These are phyloP conservation scores for Zenarchopterus dispar DNA, from an alignment of 2,797 vertebrate species.

Conservation along the genomic window DNA sequence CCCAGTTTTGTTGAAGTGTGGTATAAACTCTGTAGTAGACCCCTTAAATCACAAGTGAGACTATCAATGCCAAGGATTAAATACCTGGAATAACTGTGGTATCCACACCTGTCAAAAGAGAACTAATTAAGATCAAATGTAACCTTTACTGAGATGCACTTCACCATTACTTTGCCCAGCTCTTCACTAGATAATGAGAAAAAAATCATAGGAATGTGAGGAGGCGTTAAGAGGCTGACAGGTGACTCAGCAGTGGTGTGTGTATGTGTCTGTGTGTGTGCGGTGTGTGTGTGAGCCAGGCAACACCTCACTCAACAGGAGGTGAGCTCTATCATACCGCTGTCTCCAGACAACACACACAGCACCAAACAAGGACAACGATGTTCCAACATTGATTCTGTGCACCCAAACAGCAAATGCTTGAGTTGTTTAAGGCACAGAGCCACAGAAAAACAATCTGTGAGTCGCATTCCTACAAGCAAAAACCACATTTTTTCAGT, in stretches of 20 bases:
- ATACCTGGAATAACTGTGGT: slow-evolving; percentile 5
- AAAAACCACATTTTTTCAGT: slow-evolving; percentile 52
- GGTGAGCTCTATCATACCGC: slow-evolving; percentile 61
- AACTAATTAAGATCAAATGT: slow-evolving; percentile 28
- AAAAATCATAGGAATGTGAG: slow-evolving; percentile 52
- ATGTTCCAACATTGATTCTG: slow-evolving; percentile 47
- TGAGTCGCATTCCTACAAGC: slow-evolving; percentile 65
- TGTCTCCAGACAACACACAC: slow-evolving; percentile 73
- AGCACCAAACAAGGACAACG: slow-evolving; percentile 66
- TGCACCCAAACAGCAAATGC: slow-evolving; percentile 55
- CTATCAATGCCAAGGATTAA: background rate
- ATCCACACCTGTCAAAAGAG: slow-evolving; percentile 13
- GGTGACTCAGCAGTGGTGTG: slow-evolving; percentile 46
- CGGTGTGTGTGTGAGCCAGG: slow-evolving; percentile 43
- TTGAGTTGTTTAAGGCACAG: slow-evolving; percentile 39
- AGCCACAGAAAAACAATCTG: slow-evolving; percentile 62
- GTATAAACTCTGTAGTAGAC: too few species aligned
- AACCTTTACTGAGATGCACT: slow-evolving; percentile 26
- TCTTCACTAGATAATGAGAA: slow-evolving; percentile 23
- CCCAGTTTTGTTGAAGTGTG: too few species aligned
- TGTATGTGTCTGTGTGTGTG: slow-evolving; percentile 25
- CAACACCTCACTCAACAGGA: slow-evolving; percentile 58
- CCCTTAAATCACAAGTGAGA: background rate
- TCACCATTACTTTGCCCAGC: background rate
- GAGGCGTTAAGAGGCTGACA: slow-evolving; percentile 43